These are phyloP conservation scores for Ennomos fuscantarius DNA, from an alignment of 2,888 invertebrate genomes.

Conservation along the genomic window DNA sequence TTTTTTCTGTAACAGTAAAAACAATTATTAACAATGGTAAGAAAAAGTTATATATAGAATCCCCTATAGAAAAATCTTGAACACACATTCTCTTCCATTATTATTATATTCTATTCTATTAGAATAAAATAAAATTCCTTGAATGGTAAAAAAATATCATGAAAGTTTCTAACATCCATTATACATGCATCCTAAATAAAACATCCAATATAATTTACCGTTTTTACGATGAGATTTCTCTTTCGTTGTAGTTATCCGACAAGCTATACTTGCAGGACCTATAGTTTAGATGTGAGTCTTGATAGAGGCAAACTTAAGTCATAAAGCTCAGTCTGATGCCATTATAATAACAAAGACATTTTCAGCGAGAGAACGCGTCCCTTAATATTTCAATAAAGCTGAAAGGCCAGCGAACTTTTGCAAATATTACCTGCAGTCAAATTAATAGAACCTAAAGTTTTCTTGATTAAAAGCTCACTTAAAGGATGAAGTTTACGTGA, in stretches of 20 bases:
- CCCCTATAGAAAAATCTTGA: no score
- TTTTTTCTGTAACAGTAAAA: no score
- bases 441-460: background rate
- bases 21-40: no score
- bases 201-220: no score
- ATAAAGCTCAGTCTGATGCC: slow-evolving; percentile 26
- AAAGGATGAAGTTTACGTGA: background rate
- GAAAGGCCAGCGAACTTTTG: slow-evolving; percentile 27
- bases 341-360: slow-evolving; percentile 43
- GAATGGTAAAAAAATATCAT: background rate
- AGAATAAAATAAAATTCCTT: no score
- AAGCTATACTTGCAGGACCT: no score
- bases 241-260: no score
- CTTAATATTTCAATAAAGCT: slow-evolving; percentile 38
- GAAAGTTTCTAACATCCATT: background rate
- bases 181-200: background rate
- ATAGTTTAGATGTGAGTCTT: background rate
- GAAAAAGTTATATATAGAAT: no score
- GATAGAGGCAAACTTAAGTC: slow-evolving; percentile 15
- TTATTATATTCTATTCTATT: no score
- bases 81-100: no score
- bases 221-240: no score
- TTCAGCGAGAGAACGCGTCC: slow-evolving; percentile 12
- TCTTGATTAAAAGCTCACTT: background rate
- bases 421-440: slow-evolving; percentile 5